Conservation (phyloP, 2,113 vertebrate species). For the Archocentrus centrarchus region DNA sequence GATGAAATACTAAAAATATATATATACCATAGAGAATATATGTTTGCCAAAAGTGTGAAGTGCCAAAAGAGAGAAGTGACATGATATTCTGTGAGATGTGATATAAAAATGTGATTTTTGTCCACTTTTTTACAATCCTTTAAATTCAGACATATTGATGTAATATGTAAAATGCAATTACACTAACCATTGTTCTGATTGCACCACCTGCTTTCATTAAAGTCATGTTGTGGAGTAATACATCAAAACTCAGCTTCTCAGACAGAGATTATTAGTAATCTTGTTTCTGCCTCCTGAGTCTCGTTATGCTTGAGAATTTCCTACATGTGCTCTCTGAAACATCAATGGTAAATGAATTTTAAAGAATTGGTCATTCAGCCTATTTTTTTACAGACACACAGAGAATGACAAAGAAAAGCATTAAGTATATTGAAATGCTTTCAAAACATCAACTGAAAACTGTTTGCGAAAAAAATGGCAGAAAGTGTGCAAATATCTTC, state of each 20-base stretch:
- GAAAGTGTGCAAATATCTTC: background rate
- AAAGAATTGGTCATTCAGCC: conserved; percentile 6
- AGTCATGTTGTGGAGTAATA: conserved; percentile 44
- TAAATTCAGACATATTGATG: conserved; percentile 37
- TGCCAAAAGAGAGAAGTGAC: background rate
- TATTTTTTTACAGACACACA: conserved; percentile 9
- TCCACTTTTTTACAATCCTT: background rate
- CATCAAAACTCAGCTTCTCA: conserved; percentile 57
- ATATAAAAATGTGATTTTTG: background rate
- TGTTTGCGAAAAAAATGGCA: background rate
- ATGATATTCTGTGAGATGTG: background rate
- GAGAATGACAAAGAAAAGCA: conserved; percentile 9
- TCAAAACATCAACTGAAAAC: conserved; percentile 23
- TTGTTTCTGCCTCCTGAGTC: conserved; percentile 43
- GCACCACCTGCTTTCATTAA: conserved; percentile 62
- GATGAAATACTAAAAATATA: background rate
- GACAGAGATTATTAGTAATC: conserved; percentile 45
- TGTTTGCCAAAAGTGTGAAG: background rate
- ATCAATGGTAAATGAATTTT: conserved; percentile 28
- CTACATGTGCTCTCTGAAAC: conserved; percentile 26
- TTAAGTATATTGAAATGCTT: conserved; percentile 12
- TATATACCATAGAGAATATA: background rate
- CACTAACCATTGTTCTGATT: conserved; percentile 26
- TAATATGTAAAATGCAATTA: conserved; percentile 49
- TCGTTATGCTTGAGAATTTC: conserved; percentile 27